Evolutionary conservation across 1,140 invertebrate species (phyloP).

Genomic region (Drosophila suzukii): DNA sequence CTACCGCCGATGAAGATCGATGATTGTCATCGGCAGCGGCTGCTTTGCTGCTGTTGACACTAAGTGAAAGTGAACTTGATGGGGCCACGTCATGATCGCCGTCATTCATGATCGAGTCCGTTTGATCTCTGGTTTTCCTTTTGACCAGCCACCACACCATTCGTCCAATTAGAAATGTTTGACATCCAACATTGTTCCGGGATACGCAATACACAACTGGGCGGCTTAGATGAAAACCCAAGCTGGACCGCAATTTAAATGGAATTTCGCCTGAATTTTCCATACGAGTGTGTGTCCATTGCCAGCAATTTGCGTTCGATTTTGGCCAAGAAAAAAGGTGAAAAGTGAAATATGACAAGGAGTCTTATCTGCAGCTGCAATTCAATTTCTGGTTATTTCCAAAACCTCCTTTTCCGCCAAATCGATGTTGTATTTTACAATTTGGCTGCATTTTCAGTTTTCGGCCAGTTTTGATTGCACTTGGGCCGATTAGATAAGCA

Average conservation of each 20-base stretch:
- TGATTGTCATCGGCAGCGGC: conserved; percentile 76
- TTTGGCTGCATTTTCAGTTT: conserved; percentile 15
- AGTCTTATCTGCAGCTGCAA: conserved; percentile 35
- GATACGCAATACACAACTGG: conserved; percentile 34
- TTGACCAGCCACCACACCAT: not conserved
- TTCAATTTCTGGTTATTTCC: conserved; percentile 31
- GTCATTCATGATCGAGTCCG: conserved; percentile 39
- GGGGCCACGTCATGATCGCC: conserved; percentile 55
- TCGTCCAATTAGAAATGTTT: conserved; percentile 49
- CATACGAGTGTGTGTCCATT: conserved; percentile 12
- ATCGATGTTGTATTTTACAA: conserved; percentile 8
- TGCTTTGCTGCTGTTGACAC: conserved; percentile 65
- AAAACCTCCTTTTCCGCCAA: conserved; percentile 11
- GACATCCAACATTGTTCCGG: conserved; percentile 49
- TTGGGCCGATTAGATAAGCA: conserved; percentile 50
- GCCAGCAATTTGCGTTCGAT: conserved; percentile 34
- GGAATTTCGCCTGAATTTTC: conserved; percentile 5
- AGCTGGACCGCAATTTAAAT: conserved; percentile 10
- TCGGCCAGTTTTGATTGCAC: conserved; percentile 44
- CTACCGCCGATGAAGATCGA: conserved; percentile 74
- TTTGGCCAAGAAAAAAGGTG: conserved; percentile 28
- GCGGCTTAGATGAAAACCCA: conserved; percentile 32
- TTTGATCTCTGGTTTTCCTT: conserved; percentile 47
- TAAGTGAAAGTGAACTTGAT: conserved; percentile 84
- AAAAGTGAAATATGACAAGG: conserved; percentile 33